Evolutionary conservation across 2,888 invertebrate genomes (phyloP).

Genomic region (Apodemia hepburni): DNA sequence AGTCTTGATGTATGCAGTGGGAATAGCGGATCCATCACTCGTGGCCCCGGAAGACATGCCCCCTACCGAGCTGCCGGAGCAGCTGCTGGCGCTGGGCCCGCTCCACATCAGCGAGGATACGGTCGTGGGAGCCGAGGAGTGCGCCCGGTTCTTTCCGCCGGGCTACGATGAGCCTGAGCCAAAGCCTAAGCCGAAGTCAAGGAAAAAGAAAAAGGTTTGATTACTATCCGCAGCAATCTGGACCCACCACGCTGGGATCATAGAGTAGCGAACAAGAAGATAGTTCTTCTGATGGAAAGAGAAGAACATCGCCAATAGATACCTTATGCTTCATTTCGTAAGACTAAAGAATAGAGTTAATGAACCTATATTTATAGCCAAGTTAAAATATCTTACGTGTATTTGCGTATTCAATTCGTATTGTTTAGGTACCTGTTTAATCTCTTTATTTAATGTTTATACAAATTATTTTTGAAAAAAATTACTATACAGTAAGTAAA

Average conservation of each 20-base stretch:
- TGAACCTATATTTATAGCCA: too few species aligned
- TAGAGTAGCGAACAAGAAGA: not conserved
- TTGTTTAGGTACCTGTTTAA: too few species aligned
- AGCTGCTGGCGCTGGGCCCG: conserved; percentile 83
- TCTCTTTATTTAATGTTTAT: too few species aligned
- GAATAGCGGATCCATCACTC: conserved; percentile 81
- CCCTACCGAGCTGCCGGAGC: conserved; percentile 82
- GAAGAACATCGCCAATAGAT: too few species aligned
- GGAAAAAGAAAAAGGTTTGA: conserved; percentile 77
- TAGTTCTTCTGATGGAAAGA: not conserved
- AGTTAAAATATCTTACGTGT: too few species aligned
- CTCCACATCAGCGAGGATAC: conserved; percentile 84
- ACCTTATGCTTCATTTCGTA: too few species aligned
- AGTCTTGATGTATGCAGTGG: conserved; percentile 83
- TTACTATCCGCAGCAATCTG: not conserved
- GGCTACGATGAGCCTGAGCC: conserved; percentile 79
- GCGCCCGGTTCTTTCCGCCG: conserved; percentile 84
- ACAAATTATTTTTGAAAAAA: too few species aligned
- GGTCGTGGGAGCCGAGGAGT: conserved; percentile 82
- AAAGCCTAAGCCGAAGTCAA: conserved; percentile 60
- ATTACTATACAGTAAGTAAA: too few species aligned
- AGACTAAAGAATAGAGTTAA: too few species aligned
- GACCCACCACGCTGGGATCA: too few species aligned
- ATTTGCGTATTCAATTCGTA: too few species aligned
- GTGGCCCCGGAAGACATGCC: conserved; percentile 81